These are phyloP conservation scores for Microplitis deprimator DNA, from an alignment of 2,888 invertebrate genomes.

Conservation along the genomic window DNA sequence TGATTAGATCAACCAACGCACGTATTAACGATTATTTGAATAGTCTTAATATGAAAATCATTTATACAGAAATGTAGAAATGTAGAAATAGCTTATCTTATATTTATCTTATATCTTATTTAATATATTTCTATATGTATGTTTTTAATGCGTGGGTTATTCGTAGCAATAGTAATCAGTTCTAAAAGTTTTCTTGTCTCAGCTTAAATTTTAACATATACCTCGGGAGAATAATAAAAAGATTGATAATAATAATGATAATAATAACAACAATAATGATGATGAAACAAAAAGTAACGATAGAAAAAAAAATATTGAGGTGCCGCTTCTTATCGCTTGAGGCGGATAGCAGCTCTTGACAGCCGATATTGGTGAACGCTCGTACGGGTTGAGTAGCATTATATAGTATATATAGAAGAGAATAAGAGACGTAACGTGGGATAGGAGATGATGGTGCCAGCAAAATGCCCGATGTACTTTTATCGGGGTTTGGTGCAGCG, in stretches of 20 bases:
- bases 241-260: not conserved
- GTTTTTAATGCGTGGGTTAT: slow-evolving; percentile 1
- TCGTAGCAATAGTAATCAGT: not conserved
- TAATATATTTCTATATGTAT: not conserved
- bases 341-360: slow-evolving; percentile 40
- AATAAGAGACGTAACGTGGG: slow-evolving; percentile 28
- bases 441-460: slow-evolving; percentile 41
- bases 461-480: slow-evolving; percentile 50
- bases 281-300: not conserved
- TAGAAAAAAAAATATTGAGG: not conserved
- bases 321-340: slow-evolving; percentile 41
- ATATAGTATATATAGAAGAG: slow-evolving; percentile 23
- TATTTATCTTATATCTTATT: not conserved
- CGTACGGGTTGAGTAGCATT: slow-evolving; percentile 44
- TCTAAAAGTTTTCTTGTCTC: not conserved
- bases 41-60: slow-evolving; percentile 1
- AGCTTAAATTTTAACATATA: not conserved
- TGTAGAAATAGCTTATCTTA: not conserved
- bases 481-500: slow-evolving; percentile 43
- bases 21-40: slow-evolving; percentile 1
- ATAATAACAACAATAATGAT: not conserved
- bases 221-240: not conserved
- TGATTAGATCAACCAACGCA: slow-evolving; percentile 1
- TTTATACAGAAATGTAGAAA: not conserved
- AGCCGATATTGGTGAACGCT: slow-evolving; percentile 47